Percentiles rank a stretch among this genome's conserved stretches.
phyloP scores from a whole-genome alignment of 2,113 vertebrate species.

The Quiscalus mexicanus region DNA sequence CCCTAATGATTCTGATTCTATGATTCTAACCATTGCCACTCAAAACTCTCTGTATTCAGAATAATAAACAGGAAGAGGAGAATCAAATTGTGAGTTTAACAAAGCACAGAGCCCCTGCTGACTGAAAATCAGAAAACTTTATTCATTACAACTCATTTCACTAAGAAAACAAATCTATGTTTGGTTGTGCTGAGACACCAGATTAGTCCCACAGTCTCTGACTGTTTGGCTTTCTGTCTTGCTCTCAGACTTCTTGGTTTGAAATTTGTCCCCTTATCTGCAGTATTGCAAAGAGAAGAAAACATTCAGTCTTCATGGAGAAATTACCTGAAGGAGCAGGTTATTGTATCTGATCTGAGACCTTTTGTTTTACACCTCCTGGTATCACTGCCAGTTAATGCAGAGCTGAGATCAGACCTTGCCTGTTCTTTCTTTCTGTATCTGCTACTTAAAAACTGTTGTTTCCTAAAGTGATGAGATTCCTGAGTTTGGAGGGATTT shows the following conservation, averaged over 20 bases:
- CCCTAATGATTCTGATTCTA: not conserved
- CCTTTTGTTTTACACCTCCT: not conserved
- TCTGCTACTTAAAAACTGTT: not conserved
- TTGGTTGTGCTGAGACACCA: not conserved
- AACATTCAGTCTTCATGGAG: not conserved
- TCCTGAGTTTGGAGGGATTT: not conserved
- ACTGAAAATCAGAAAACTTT: conserved; percentile 35
- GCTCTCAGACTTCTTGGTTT: not conserved
- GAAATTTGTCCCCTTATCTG: not conserved
- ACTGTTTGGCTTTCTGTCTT: not conserved
- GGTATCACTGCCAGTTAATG: not conserved
- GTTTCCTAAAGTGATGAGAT: not conserved
- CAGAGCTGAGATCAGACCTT: not conserved
- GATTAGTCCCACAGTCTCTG: not conserved
- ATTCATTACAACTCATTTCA: conserved; percentile 40
- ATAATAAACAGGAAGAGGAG: not conserved
- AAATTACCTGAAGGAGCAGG: not conserved
- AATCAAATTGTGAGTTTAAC: not conserved
- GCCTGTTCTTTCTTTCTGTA: not conserved
- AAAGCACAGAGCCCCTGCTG: not conserved
- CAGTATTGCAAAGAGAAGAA: not conserved
- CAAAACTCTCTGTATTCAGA: not conserved
- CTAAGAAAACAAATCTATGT: not conserved
- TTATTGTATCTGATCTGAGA: not conserved
- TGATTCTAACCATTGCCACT: not conserved